These are phyloP conservation scores for Melipona quadrifasciata DNA, from an alignment of 1,140 invertebrate species.

Conservation along the genomic window DNA sequence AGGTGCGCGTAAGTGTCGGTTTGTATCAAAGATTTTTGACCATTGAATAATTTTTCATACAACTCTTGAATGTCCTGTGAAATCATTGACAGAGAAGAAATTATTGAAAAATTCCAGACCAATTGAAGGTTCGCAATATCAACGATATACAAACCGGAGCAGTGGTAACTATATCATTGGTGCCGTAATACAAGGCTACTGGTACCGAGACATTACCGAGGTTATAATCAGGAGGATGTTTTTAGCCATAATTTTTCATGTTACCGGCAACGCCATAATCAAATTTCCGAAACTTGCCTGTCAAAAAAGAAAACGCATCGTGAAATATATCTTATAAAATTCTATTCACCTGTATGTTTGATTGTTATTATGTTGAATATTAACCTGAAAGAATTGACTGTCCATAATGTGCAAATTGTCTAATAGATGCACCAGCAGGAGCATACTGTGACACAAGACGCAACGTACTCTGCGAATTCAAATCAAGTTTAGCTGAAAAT, in stretches of 20 bases:
- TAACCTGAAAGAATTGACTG: neutral
- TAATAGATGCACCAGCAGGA: too few relatives aligned
- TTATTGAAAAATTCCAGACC: neutral
- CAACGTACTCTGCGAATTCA: constrained; percentile 79
- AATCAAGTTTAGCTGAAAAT: neutral
- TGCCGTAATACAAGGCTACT: constrained; percentile 85
- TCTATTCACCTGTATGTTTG: too few relatives aligned
- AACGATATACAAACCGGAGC: constrained; percentile 22
- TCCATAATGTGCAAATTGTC: too few relatives aligned
- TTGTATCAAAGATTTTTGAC: constrained; percentile 80
- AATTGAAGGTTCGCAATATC: neutral
- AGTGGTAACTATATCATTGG: constrained; percentile 85
- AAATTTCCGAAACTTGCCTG: constrained; percentile 84
- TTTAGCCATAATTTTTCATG: constrained; percentile 77
- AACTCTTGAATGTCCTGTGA: constrained; percentile 74
- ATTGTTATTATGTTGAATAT: neutral
- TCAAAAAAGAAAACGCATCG: neutral
- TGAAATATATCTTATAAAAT: too few relatives aligned
- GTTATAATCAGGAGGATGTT: constrained; percentile 84
- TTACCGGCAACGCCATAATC: constrained; percentile 85
- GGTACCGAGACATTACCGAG: constrained; percentile 84
- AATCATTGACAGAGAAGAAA: neutral
- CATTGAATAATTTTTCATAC: constrained; percentile 80
- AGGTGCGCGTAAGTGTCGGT: constrained; percentile 84
- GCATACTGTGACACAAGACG: too few relatives aligned